These are phyloP conservation scores for Diorhabda carinulata DNA, from an alignment of 1,140 invertebrate species.

Conservation along the genomic window DNA sequence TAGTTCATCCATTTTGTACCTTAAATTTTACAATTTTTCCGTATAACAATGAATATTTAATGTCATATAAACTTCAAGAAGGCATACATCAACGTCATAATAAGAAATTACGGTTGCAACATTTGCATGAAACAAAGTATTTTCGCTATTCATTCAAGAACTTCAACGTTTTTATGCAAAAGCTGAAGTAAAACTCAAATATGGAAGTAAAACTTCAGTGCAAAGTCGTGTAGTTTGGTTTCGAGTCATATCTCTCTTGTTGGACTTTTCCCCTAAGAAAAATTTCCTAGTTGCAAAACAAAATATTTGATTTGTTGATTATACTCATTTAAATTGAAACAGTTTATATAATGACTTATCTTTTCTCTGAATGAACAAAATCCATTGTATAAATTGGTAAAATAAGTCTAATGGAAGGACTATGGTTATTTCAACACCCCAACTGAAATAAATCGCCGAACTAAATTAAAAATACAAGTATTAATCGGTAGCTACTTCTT, in stretches of 20 bases:
- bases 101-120: background rate
- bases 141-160: background rate
- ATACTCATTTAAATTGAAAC: too few relatives aligned
- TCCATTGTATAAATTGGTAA: background rate
- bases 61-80: background rate
- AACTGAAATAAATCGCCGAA: background rate
- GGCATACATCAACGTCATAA: background rate
- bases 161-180: background rate
- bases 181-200: background rate
- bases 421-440: background rate
- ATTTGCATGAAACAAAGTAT: background rate
- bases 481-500: slow-evolving; percentile 34
- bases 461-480: slow-evolving; percentile 35
- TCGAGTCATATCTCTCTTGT: background rate
- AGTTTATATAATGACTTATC: too few relatives aligned
- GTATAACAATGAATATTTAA: background rate
- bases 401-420: background rate
- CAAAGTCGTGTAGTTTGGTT: background rate
- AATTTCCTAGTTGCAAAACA: background rate
- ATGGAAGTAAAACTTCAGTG: background rate
- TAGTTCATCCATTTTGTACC: too few relatives aligned
- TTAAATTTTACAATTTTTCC: too few relatives aligned
- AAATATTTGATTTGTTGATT: too few relatives aligned
- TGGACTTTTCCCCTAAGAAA: background rate
- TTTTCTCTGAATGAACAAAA: too few relatives aligned